Conservation (phyloP, 2,888 invertebrate species). For the Folsomia candida region DNA sequence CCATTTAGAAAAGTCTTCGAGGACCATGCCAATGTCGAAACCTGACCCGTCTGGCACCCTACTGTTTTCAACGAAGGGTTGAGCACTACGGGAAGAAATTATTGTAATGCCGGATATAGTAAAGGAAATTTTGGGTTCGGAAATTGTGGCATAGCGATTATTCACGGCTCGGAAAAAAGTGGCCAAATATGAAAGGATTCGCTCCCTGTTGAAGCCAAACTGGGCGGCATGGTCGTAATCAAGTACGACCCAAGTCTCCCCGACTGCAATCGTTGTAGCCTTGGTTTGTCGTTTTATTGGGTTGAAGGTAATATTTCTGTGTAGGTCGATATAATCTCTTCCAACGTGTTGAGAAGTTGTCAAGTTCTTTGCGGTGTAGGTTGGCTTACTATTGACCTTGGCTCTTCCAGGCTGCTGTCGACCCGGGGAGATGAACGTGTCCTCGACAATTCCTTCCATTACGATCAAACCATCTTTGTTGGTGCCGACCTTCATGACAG, state of each 20-base stretch:
- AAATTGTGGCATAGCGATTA: slow-evolving; percentile 38
- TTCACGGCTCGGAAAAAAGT: slow-evolving; percentile 44
- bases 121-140: slow-evolving; percentile 34
- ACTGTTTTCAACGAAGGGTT: slow-evolving; percentile 39
- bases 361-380: no score
- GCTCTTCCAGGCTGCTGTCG: no score
- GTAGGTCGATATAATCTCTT: no score
- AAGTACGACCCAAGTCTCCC: slow-evolving; percentile 36
- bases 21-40: slow-evolving; percentile 30
- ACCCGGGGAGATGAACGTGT: no score
- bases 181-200: slow-evolving; percentile 35
- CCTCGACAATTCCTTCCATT: background rate
- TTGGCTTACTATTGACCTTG: no score
- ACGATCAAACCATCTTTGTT: background rate
- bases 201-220: slow-evolving; percentile 13
- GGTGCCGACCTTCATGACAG: background rate
- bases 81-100: slow-evolving; percentile 12
- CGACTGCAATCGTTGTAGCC: no score
- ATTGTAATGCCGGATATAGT: slow-evolving; percentile 31
- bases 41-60: slow-evolving; percentile 18
- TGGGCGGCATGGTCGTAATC: slow-evolving; percentile 31
- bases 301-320: no score
- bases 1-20: slow-evolving; percentile 33
- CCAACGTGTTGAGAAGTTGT: no score
- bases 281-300: no score